Evolutionary conservation across 2,888 invertebrate genomes (phyloP).

Genomic region (Erebia epiphron): DNA sequence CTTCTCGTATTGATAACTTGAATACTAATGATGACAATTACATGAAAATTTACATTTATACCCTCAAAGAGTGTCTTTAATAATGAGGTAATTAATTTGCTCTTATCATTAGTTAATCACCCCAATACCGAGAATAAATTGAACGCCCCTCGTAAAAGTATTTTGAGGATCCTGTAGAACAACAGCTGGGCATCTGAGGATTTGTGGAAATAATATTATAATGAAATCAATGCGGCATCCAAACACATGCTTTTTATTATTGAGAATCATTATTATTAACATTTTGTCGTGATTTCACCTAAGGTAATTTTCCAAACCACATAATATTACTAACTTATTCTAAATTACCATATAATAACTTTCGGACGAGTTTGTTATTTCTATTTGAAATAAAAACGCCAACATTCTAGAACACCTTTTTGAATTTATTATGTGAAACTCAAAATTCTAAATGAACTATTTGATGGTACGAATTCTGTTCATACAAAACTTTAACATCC

Average conservation of each 20-base stretch:
- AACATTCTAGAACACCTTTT: background rate
- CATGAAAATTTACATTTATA: no score
- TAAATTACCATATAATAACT: slow-evolving; percentile 62
- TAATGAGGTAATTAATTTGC: no score
- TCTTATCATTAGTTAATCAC: no score
- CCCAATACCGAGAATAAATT: no score
- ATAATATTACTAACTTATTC: slow-evolving; percentile 64
- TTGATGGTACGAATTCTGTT: background rate
- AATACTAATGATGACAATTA: no score
- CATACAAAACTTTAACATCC: background rate
- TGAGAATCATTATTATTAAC: slow-evolving; percentile 65
- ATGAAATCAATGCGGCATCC: slow-evolving; percentile 58
- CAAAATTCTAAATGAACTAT: background rate
- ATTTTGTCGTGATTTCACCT: slow-evolving; percentile 67
- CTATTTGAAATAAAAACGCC: slow-evolving; percentile 23
- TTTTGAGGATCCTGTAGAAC: no score
- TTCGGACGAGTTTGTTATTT: slow-evolving; percentile 70
- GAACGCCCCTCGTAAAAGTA: no score
- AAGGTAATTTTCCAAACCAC: slow-evolving; percentile 75
- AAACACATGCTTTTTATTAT: slow-evolving; percentile 77
- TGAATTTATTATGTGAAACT: background rate
- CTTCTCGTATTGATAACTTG: no score
- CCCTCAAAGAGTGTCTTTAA: no score
- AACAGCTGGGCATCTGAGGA: background rate
- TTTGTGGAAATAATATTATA: slow-evolving; percentile 35